These are phyloP conservation scores for Ceratina japonica DNA, from an alignment of 1,140 invertebrate genomes.

Conservation along the genomic window DNA sequence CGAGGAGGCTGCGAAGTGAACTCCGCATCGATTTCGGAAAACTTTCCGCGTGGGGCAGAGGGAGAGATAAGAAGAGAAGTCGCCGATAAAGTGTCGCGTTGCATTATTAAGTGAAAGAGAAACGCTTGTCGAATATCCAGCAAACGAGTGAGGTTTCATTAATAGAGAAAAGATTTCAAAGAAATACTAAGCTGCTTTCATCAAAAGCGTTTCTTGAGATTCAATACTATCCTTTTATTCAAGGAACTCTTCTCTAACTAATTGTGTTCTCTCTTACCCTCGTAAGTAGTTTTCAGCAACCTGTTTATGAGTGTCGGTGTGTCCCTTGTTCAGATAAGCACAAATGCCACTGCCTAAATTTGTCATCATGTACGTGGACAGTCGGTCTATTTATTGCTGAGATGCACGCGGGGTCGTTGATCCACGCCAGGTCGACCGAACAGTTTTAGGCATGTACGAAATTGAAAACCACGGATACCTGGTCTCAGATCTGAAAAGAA, in stretches of 20 bases:
- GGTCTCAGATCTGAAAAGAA: slow-evolving; percentile 1
- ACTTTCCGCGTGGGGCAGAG: background rate
- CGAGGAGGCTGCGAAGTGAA: background rate
- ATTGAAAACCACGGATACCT: slow-evolving; percentile 1
- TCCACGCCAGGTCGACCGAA: slow-evolving; percentile 24
- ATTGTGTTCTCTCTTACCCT: too few relatives aligned
- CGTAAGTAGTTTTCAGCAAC: too few relatives aligned
- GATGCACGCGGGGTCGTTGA: slow-evolving; percentile 41
- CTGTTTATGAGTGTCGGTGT: too few relatives aligned
- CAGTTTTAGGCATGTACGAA: slow-evolving; percentile 49
- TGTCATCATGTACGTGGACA: slow-evolving; percentile 7
- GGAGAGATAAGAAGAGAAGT: background rate
- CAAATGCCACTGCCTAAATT: slow-evolving; percentile 10
- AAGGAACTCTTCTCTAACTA: too few relatives aligned
- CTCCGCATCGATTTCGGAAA: background rate
- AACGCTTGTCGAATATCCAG: too few relatives aligned
- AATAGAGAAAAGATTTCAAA: too few relatives aligned
- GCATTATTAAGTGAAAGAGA: slow-evolving; percentile 9
- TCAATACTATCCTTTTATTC: too few relatives aligned
- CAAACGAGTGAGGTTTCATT: too few relatives aligned
- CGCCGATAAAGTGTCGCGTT: slow-evolving; percentile 6
- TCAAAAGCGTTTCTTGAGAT: too few relatives aligned
- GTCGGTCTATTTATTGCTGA: slow-evolving; percentile 48
- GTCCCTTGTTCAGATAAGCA: background rate
- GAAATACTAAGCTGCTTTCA: too few relatives aligned